Base-by-base conservation (phyloP, 2,797 vertebrate genomes). In the Hybognathus amarus region DNA sequence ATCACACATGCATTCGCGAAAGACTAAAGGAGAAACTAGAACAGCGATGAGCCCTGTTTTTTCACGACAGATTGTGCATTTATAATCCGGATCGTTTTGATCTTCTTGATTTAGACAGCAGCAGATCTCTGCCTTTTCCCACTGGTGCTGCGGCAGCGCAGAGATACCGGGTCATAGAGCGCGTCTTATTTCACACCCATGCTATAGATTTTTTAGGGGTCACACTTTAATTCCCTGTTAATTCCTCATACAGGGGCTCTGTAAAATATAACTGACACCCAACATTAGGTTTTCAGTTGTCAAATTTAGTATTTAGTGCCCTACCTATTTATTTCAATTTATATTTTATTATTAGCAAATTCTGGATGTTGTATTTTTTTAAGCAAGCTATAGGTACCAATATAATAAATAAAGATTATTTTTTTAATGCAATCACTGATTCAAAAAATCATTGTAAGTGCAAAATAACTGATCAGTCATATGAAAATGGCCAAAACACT, bases 31-130 rank as follows among this genome's bases (percentile, higher is more conserved):
- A 85, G 73, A 92, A 90, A 86, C 38, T 77, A 71, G 85, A 92
- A 82, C 85, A 89, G 66, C 74, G 86, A 87, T 33, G 91, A 88
- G 89, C 59, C 70, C 85, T 77, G 91, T 90, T 92, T 93, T 92
- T 90, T 91, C 89, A 87, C 80, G 88, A 71, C 87, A 88, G 91
- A 88, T 90, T 90, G 93, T 93, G 94, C 93, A 94, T 93, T 92
- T 92, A 86, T 90, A 92, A 93, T 92, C 93, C 93, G 91, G 93
- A 95, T 94, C 92, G 92, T 94, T 94, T 91, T 92, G 92, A 94
- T 94, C 91, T 94, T n/a, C 88, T 90, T 93, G 91, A 89, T 92
- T 92, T 92, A 91, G 90, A 70, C 92, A 92, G 90, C 93, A 91
- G 93, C 94, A 94, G 94, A 93, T 94, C 91, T 93, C 90, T 94